A percentile compares a stretch with the other conserved stretches of the same genome.
Conservation (phyloP, 1,140 invertebrate species). For the Drepana arcuata region DNA sequence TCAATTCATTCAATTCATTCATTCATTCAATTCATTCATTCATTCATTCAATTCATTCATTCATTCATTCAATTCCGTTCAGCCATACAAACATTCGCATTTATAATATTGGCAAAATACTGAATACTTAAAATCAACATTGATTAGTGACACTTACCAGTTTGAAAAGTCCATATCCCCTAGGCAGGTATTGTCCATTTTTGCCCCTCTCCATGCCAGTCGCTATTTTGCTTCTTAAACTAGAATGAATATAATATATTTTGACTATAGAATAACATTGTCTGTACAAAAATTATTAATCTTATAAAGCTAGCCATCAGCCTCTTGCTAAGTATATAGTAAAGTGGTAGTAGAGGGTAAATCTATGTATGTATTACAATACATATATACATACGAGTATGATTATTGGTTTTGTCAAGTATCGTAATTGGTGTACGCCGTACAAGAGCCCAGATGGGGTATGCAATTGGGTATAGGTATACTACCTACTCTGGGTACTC, state of each 20-base stretch:
- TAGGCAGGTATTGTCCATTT: conserved; percentile 17
- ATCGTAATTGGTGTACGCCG: too few species aligned
- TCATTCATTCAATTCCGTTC: too few species aligned
- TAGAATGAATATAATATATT: conserved; percentile 14
- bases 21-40: too few species aligned
- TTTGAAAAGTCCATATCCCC: conserved; percentile 32
- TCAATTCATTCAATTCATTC: too few species aligned
- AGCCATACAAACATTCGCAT: background rate
- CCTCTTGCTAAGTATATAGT: background rate
- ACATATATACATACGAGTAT: background rate
- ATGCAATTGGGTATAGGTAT: too few species aligned
- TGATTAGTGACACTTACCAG: conserved; percentile 21
- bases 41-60: too few species aligned
- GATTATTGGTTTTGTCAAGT: background rate
- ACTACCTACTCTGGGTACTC: too few species aligned
- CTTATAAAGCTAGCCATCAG: background rate
- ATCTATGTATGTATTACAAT: background rate
- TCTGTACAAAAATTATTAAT: background rate
- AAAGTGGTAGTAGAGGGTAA: background rate
- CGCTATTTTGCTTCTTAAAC: conserved; percentile 27
- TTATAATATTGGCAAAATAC: background rate
- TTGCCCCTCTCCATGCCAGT: conserved; percentile 25
- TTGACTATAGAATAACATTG: background rate
- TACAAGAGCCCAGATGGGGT: too few species aligned
- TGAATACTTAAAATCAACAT: background rate